Percentiles rank a stretch among this genome's conserved stretches.
phyloP scores from a whole-genome alignment of 2,888 invertebrate species.

The Hofmannophila pseudospretella region DNA sequence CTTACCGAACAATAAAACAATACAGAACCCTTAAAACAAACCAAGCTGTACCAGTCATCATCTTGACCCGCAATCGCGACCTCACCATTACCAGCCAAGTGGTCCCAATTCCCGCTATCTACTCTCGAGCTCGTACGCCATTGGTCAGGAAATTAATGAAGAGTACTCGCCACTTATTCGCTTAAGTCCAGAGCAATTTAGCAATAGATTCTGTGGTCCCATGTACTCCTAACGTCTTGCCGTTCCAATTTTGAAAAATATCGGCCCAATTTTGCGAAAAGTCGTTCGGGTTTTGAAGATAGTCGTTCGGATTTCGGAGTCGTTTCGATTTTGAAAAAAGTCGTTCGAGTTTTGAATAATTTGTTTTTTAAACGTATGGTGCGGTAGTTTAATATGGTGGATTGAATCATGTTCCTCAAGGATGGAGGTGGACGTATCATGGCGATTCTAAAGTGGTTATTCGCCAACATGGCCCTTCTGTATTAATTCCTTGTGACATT shows the following conservation, averaged over 20 bases:
- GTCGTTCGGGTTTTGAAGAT: too few relatives aligned
- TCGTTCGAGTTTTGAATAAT: too few relatives aligned
- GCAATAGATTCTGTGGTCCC: conserved; percentile 37
- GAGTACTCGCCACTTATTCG: conserved; percentile 65
- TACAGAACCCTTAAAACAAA: conserved; percentile 21
- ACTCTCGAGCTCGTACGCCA: conserved; percentile 39
- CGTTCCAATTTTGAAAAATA: conserved; percentile 6
- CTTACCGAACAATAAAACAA: too few relatives aligned
- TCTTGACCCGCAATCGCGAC: conserved; percentile 58
- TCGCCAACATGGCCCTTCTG: conserved; percentile 68
- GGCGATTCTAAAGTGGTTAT: conserved; percentile 37
- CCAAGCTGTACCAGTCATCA: conserved; percentile 31
- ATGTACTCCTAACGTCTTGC: conserved; percentile 13
- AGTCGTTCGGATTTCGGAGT: too few relatives aligned
- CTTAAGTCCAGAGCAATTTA: conserved; percentile 61
- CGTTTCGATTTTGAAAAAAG: too few relatives aligned
- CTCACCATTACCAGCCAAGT: conserved; percentile 63
- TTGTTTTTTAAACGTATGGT: neutral
- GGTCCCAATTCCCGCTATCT: conserved; percentile 62
- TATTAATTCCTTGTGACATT: conserved; percentile 27
- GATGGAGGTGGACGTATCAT: conserved; percentile 43
- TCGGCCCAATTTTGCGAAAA: too few relatives aligned
- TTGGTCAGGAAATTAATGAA: conserved; percentile 66
- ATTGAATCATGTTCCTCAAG: conserved; percentile 42
- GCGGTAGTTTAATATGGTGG: conserved; percentile 41